Conservation (phyloP, 2,797 vertebrate species). For the Brachymystax lenok region DNA sequence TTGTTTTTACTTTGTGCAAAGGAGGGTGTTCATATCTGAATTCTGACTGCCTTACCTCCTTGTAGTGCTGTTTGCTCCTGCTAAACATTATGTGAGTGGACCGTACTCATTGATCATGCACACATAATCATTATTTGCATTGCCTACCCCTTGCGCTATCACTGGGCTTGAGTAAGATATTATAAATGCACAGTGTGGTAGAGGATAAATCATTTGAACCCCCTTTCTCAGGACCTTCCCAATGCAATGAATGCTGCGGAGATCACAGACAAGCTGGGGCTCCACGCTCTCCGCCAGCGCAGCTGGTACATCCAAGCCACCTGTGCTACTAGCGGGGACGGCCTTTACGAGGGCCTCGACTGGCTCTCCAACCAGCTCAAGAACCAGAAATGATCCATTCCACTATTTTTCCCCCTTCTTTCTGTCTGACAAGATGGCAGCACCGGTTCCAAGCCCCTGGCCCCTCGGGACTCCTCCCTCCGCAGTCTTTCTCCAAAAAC, state of each 20-base stretch:
- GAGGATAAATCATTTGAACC: background rate
- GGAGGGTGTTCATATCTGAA: background rate
- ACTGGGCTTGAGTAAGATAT: background rate
- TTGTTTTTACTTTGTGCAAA: background rate
- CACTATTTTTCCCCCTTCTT: conserved; percentile 59
- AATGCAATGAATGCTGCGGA: conserved; percentile 87
- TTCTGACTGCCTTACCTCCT: background rate
- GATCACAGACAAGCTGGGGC: conserved; percentile 85
- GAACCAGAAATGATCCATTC: conserved; percentile 85
- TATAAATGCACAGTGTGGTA: background rate
- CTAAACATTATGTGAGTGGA: background rate
- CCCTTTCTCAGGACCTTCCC: conserved; percentile 76
- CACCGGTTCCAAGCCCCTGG: conserved; percentile 67
- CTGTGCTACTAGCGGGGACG: conserved; percentile 84
- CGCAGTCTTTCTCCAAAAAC: conserved; percentile 62
- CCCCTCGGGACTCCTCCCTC: conserved; percentile 46
- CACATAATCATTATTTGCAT: background rate
- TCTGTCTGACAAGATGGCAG: conserved; percentile 72
- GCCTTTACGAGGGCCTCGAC: conserved; percentile 84
- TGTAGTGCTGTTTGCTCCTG: background rate
- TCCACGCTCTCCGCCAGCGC: conserved; percentile 81
- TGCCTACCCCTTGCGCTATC: background rate
- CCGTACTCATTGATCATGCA: background rate
- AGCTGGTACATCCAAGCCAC: conserved; percentile 88
- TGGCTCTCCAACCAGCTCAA: conserved; percentile 88